Base-by-base conservation (phyloP, 2,888 invertebrate species). In the Stramonita haemastoma region DNA sequence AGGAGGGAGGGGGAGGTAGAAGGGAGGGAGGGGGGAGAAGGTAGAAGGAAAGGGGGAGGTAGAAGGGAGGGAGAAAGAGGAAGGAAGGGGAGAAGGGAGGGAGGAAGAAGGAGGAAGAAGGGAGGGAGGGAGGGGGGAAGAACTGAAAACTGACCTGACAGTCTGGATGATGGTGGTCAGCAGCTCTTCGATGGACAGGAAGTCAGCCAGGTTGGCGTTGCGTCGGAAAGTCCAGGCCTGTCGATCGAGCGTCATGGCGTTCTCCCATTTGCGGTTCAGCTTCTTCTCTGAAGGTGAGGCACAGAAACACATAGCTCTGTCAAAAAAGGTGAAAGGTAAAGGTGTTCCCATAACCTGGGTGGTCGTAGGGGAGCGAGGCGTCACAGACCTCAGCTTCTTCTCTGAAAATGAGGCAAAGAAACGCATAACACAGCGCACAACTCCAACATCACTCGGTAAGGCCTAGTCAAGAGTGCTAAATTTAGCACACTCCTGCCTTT, bases 241-340 rank as follows among this genome's bases (percentile, higher is more conserved):
- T 92, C 97, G 97, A 94, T 99, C 99, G 79, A 99, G 96, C 0
- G 99, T 98, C 97, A 99, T 98, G 34, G 98, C 98, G 96, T 99
- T 99, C 96, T 99, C 99, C 98, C 98, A 99, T 96, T 99, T 99
- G 94, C 98, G 98, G 36, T 94, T 93, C 92, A 95, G 94, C 29
- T 95, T 91, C 1, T 91, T 91, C 60, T 94, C 95, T 94, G 85
- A 56, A 90, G 70, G 1, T 17, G n/a, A 85, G 36, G 46, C 22
- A 79, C 5, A 46, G 46, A 46, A 2, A 34, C 13, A 26, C 73
- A 46, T 6, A 79, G 15, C 4, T 5, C 46, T 46, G 46, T 46
- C 19, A 60, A n/a, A n/a, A n/a, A 11, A 77, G 77, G 29, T 46
- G 8, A 46, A 46, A 46, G 46, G 46, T 46, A 46, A 46, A 46